Percentiles rank a stretch among this genome's conserved stretches.
These are phyloP conservation scores for Pyxicephalus adspersus DNA, from an alignment of 2,113 vertebrate species.

Conservation along the genomic window DNA sequence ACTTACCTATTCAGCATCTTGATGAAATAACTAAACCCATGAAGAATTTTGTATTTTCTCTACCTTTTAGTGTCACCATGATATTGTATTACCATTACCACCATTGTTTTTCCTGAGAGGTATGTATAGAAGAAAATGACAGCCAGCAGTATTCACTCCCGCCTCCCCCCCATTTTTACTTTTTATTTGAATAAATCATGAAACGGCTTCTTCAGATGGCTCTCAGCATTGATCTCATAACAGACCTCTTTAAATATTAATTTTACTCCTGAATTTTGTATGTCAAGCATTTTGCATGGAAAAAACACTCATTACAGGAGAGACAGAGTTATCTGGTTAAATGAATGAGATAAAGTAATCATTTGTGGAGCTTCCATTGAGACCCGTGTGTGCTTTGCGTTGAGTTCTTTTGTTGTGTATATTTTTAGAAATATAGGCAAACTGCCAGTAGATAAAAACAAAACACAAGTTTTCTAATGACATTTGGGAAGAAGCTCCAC, in stretches of 20 bases:
- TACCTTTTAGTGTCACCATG: conserved; percentile 20
- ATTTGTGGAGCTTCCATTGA: conserved; percentile 6
- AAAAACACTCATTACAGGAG: conserved; percentile 61
- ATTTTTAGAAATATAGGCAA: background rate
- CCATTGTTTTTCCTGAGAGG: conserved; percentile 57
- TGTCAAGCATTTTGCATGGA: conserved; percentile 71
- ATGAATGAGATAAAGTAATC: conserved; percentile 15
- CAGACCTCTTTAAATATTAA: conserved; percentile 86
- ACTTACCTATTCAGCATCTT: background rate
- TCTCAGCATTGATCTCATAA: conserved; percentile 82
- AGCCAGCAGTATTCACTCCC: background rate
- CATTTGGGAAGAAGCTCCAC: no score
- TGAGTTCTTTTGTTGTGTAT: background rate
- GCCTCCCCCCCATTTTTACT: conserved; percentile 57
- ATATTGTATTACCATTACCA: conserved; percentile 33
- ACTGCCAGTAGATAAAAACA: no score
- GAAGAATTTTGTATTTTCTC: conserved; percentile 22
- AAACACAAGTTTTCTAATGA: no score
- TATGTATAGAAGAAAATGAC: conserved; percentile 60
- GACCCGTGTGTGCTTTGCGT: background rate
- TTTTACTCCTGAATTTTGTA: conserved; percentile 67
- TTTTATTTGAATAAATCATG: conserved; percentile 82
- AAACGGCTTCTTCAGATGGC: conserved; percentile 76
- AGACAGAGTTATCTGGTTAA: conserved; percentile 37
- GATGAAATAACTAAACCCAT: conserved; percentile 40